Percentiles rank a stretch among this genome's conserved stretches.
Evolutionary conservation across 2,888 invertebrate species (phyloP).

Genomic region (Dione vanillae): DNA sequence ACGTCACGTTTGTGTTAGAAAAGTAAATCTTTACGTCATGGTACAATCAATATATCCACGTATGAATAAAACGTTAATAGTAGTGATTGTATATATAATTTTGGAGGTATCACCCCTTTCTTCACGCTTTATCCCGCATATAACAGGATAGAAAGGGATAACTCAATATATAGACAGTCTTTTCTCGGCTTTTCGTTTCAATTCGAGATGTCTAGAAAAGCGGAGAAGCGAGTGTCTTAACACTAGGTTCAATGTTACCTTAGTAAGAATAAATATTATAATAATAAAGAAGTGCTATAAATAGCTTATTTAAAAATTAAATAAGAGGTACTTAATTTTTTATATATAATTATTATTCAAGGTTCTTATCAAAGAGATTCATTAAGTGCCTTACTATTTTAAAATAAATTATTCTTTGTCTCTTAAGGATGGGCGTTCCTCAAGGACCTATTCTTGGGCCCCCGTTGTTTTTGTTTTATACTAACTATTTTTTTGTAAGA

Average conservation of each 20-base stretch:
- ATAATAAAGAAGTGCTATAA: no score
- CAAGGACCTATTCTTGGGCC: no score
- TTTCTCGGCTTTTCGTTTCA: not conserved
- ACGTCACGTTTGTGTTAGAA: not conserved
- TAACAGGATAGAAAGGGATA: not conserved
- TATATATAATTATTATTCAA: not conserved
- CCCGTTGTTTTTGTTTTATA: no score
- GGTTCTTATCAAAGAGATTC: not conserved
- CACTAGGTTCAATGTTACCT: not conserved
- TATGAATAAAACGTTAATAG: slow-evolving; percentile 2
- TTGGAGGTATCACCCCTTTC: no score
- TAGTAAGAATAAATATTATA: no score
- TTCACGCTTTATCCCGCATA: not conserved
- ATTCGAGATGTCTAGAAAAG: not conserved
- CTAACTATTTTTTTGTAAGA: no score
- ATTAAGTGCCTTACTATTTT: not conserved
- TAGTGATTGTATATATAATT: not conserved
- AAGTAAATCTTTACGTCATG: not conserved
- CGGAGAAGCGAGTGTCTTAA: not conserved
- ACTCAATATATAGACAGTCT: not conserved
- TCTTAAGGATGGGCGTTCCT: not conserved
- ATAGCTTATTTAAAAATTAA: no score
- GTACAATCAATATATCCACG: not conserved
- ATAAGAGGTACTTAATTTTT: not conserved
- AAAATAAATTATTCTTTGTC: not conserved